A percentile compares a stretch with the other conserved stretches of the same genome.
Evolutionary conservation across 2,888 invertebrate species (phyloP).

Genomic region (Leptinotarsa peninsularis): DNA sequence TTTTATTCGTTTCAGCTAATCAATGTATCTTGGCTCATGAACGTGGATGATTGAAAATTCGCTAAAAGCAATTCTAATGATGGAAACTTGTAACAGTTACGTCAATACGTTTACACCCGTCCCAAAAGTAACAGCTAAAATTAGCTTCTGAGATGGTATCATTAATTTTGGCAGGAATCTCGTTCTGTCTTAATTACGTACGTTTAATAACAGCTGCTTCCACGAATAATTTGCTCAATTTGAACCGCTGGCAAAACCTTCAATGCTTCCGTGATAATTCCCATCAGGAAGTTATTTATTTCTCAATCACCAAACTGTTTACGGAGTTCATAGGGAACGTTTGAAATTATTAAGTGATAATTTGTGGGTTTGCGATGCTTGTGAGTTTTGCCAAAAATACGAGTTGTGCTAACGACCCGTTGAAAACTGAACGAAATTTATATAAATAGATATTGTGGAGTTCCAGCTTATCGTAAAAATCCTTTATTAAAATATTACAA

Average conservation of each 20-base stretch:
- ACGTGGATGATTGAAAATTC: not conserved
- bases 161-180: conserved; percentile 8
- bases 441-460: too few species aligned
- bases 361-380: not conserved
- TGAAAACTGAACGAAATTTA: too few species aligned
- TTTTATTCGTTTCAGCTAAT: too few species aligned
- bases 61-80: not conserved
- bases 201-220: conserved; percentile 12
- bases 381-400: not conserved
- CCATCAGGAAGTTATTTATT: conserved; percentile 9
- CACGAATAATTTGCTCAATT: conserved; percentile 4
- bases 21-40: too few species aligned
- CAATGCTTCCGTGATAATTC: not conserved
- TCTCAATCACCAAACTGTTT: not conserved
- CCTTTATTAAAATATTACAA: too few species aligned
- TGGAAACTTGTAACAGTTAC: not conserved
- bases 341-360: not conserved
- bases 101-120: not conserved
- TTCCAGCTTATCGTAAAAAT: too few species aligned
- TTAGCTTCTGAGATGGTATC: conserved; percentile 10
- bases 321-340: not conserved
- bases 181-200: conserved; percentile 9
- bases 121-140: not conserved
- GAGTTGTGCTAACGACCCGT: not conserved
- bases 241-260: conserved; percentile 3